phyloP scores from a whole-genome alignment of 2,113 vertebrate genomes.

The Cygnus buccinator region DNA sequence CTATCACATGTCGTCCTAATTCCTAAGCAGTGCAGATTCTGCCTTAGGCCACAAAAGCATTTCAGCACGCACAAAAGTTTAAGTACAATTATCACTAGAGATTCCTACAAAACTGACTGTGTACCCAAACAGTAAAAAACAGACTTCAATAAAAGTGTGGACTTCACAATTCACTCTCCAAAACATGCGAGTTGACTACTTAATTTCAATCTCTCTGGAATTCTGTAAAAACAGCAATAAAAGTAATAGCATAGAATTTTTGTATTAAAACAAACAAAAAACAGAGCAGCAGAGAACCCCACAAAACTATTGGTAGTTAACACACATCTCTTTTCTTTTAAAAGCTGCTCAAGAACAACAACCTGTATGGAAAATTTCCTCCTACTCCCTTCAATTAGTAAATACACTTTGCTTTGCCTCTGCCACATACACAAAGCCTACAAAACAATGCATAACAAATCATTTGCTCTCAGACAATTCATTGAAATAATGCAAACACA shows the following conservation, averaged over 20 bases:
- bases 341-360: neutral
- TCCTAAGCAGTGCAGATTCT: neutral
- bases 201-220: neutral
- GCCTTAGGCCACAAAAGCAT: neutral
- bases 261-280: neutral
- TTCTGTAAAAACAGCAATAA: neutral
- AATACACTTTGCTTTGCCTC: neutral
- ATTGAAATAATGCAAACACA: neutral
- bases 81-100: neutral
- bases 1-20: neutral
- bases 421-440: neutral
- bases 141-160: neutral
- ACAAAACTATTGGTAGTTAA: neutral
- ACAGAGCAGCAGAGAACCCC: neutral
- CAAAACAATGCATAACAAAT: neutral
- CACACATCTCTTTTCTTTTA: neutral
- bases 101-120: neutral
- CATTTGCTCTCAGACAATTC: neutral
- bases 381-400: neutral
- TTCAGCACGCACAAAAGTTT: neutral
- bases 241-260: neutral
- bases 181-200: accelerated
- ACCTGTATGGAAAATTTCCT: neutral
- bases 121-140: neutral
- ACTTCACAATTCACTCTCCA: neutral